These are phyloP conservation scores for Griposia aprilina DNA, from an alignment of 2,888 invertebrate genomes.

Conservation along the genomic window DNA sequence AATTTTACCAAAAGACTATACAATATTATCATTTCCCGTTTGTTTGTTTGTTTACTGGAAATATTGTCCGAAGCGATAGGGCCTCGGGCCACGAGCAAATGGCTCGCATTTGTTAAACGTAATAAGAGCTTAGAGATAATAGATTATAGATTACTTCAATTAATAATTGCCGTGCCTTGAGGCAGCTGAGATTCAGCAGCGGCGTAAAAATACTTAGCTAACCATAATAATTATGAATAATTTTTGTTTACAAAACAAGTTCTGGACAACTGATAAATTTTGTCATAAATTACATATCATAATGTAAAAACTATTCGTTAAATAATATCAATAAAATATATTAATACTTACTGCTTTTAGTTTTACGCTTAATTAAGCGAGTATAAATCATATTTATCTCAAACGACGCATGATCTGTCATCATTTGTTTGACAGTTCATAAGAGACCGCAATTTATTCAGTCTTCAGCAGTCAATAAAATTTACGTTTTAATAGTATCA, in stretches of 20 bases:
- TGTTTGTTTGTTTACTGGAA: constrained; percentile 52
- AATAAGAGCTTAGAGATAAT: constrained; percentile 67
- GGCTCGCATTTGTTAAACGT: constrained; percentile 62
- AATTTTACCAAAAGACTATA: constrained; percentile 28
- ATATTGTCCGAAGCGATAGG: constrained; percentile 45
- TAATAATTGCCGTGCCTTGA: constrained; percentile 60
- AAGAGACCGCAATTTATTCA: constrained; percentile 52
- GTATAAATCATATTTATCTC: constrained; percentile 28
- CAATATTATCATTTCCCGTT: constrained; percentile 55
- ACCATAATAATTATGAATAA: constrained; percentile 20
- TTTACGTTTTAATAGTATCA: constrained; percentile 26
- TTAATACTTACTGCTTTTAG: constrained; percentile 41
- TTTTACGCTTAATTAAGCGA: constrained; percentile 24
- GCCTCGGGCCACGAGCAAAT: constrained; percentile 48
- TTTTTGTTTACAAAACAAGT: constrained; percentile 35
- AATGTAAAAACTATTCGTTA: constrained; percentile 16
- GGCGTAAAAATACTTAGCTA: constrained; percentile 43
- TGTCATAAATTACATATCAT: constrained; percentile 14
- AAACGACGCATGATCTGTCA: constrained; percentile 44
- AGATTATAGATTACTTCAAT: constrained; percentile 69
- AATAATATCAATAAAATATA: constrained; percentile 30
- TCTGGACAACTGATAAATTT: constrained; percentile 6
- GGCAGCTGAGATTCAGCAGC: constrained; percentile 39
- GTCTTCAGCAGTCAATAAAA: constrained; percentile 39
- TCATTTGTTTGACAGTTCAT: constrained; percentile 50